Evolutionary conservation across 2,797 vertebrate genomes (phyloP).

Genomic region (Tokudaia tokunoshimensis): DNA sequence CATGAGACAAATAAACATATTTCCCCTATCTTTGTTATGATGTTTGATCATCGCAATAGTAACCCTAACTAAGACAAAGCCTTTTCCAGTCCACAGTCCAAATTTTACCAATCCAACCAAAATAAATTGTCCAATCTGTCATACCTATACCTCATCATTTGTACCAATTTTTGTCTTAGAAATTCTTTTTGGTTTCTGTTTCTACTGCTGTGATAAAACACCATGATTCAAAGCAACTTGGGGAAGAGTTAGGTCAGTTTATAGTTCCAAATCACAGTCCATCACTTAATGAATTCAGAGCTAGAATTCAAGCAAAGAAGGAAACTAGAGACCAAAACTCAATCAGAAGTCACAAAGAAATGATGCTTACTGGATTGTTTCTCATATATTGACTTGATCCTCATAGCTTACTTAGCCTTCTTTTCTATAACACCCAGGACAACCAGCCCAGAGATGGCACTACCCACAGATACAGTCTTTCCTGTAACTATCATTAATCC

Average conservation of each 20-base stretch:
- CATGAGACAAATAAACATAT: background rate
- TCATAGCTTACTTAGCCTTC: background rate
- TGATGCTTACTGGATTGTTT: background rate
- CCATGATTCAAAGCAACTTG: background rate
- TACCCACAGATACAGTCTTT: background rate
- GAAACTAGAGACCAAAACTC: background rate
- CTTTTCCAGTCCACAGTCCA: background rate
- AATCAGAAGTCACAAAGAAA: background rate
- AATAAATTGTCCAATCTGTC: background rate
- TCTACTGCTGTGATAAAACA: background rate
- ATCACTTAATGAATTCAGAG: background rate
- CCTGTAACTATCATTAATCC: background rate
- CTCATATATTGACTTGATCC: background rate
- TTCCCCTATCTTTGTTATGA: background rate
- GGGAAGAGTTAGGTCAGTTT: background rate
- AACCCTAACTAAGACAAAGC: background rate
- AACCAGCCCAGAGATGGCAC: background rate
- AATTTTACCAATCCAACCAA: background rate
- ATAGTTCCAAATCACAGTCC: background rate
- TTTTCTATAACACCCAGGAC: background rate
- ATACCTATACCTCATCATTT: background rate
- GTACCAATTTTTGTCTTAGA: background rate
- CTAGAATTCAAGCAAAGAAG: background rate
- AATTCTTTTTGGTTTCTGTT: background rate
- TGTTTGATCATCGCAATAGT: background rate